Evolutionary conservation across 2,797 vertebrate species (phyloP).

Genomic region (Neosalanx taihuensis): DNA sequence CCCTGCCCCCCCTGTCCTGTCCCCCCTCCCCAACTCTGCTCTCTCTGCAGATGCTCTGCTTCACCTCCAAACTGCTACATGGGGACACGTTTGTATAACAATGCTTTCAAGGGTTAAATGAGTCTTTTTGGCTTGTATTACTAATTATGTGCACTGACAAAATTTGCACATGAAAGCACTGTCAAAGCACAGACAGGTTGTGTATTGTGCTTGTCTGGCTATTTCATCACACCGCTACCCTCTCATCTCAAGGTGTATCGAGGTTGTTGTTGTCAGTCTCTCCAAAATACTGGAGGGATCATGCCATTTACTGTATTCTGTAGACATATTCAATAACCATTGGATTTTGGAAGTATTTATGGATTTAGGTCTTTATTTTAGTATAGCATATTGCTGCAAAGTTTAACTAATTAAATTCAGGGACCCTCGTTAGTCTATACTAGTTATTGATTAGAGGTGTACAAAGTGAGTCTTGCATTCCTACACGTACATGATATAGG

Average conservation of each 20-base stretch:
- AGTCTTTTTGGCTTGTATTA: no score
- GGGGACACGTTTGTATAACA: no score
- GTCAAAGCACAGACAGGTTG: not conserved
- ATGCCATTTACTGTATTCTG: conserved; percentile 1
- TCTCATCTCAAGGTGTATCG: conserved; percentile 23
- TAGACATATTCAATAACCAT: no score
- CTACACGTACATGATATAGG: not conserved
- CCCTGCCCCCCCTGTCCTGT: not conserved
- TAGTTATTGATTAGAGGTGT: conserved; percentile 3
- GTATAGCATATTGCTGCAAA: no score
- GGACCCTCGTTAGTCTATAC: not conserved
- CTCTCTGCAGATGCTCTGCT: not conserved
- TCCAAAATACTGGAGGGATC: conserved; percentile 10
- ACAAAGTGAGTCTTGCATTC: no score
- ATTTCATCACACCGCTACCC: conserved; percentile 1
- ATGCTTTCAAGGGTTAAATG: no score
- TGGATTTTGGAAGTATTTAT: no score
- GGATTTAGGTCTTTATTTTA: no score
- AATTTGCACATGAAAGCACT: not conserved
- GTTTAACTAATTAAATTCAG: not conserved
- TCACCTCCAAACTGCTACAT: no score
- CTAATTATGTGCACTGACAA: not conserved
- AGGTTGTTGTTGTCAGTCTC: conserved; percentile 15
- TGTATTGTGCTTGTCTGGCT: conserved; percentile 9
- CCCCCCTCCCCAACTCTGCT: not conserved